These are phyloP conservation scores for Lomographa bimaculata DNA, from an alignment of 2,888 invertebrate species.

Conservation along the genomic window DNA sequence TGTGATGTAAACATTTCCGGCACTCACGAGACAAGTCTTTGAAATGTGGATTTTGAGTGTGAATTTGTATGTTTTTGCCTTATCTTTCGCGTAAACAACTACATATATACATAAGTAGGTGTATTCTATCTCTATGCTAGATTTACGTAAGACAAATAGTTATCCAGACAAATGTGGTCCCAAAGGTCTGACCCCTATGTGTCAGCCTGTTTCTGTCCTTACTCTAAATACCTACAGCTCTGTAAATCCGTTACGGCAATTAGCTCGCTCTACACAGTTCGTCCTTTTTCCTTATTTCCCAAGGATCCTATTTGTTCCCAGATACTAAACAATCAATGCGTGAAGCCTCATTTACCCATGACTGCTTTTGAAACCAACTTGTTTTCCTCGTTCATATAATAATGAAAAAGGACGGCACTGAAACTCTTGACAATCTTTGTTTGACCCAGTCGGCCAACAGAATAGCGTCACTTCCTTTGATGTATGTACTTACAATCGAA, in stretches of 20 bases:
- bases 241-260: conserved; percentile 8
- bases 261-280: not conserved
- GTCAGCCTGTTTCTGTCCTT: not conserved
- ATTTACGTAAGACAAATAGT: too few species aligned
- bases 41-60: too few species aligned
- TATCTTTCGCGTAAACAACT: too few species aligned
- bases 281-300: conserved; percentile 7
- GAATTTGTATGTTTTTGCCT: too few species aligned
- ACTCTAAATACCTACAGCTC: not conserved
- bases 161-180: too few species aligned
- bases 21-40: too few species aligned
- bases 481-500: conserved; percentile 11
- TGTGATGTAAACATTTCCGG: too few species aligned
- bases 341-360: conserved; percentile 10
- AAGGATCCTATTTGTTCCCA: conserved; percentile 5
- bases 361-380: conserved; percentile 7
- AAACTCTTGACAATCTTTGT: conserved; percentile 20
- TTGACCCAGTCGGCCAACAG: conserved; percentile 12
- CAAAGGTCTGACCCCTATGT: not conserved
- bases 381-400: conserved; percentile 23
- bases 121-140: too few species aligned
- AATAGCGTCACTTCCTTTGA: conserved; percentile 17
- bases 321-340: conserved; percentile 11
- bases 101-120: too few species aligned
- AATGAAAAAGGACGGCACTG: conserved; percentile 17